Evolutionary conservation across 2,113 vertebrate genomes (phyloP).

Genomic region (Microcebus tavaratra): DNA sequence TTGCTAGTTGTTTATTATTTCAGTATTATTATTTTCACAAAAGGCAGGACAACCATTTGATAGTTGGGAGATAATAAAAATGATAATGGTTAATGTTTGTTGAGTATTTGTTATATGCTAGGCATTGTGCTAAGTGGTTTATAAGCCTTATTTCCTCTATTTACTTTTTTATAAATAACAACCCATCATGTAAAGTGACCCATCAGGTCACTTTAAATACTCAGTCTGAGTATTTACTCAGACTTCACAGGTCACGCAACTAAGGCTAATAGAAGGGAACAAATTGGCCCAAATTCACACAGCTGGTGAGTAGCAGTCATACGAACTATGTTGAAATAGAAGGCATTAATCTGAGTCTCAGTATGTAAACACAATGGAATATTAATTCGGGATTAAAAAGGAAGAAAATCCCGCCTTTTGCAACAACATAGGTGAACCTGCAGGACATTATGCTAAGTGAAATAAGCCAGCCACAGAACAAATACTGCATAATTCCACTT

Average conservation of each 20-base stretch:
- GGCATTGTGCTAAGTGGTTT: constrained; percentile 27
- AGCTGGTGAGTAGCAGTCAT: background rate
- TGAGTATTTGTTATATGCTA: constrained; percentile 19
- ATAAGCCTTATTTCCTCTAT: constrained; percentile 34
- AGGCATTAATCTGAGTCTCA: background rate
- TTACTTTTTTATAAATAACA: constrained; percentile 46
- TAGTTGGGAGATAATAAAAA: constrained; percentile 41
- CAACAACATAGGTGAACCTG: background rate
- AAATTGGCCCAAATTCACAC: constrained; percentile 33
- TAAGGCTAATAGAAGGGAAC: constrained; percentile 2
- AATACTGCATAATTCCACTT: background rate
- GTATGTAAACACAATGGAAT: background rate
- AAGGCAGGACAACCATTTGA: background rate
- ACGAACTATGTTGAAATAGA: background rate
- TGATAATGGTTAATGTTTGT: constrained; percentile 19
- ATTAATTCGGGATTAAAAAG: background rate
- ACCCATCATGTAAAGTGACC: background rate
- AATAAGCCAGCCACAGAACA: background rate
- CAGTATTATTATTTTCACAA: constrained; percentile 31
- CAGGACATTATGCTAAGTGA: background rate
- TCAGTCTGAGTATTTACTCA: background rate
- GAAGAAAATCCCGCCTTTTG: background rate
- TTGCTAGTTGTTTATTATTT: constrained; percentile 42
- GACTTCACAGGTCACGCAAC: background rate
- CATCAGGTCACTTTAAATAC: background rate